phyloP scores from a whole-genome alignment of 35 echinoderm and acorn worm species.

The Apostichopus parvimensis region DNA sequence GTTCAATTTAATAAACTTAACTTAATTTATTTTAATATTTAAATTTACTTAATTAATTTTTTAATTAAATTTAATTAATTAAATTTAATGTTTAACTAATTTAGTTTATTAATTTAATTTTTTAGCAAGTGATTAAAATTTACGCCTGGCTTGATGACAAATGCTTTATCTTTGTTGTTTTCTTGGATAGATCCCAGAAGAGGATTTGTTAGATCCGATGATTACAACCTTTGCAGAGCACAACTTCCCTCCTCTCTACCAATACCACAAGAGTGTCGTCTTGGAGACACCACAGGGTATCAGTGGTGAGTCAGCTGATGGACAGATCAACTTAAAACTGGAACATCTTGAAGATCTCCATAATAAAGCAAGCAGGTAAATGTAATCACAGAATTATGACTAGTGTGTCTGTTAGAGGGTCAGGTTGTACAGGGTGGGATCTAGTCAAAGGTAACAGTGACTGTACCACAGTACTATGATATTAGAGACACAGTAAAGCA shows the following conservation, averaged over 20 bases:
- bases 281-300: slow-evolving; percentile 41
- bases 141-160: too few relatives aligned
- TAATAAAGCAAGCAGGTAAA: slow-evolving; percentile 71
- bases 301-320: slow-evolving; percentile 10
- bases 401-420: neutral
- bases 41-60: too few relatives aligned
- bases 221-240: slow-evolving; percentile 41
- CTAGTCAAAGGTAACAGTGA: too few relatives aligned
- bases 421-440: too few relatives aligned
- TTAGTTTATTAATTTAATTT: too few relatives aligned
- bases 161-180: too few relatives aligned
- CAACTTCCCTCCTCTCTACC: slow-evolving; percentile 71
- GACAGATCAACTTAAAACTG: slow-evolving; percentile 27
- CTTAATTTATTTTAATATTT: too few relatives aligned
- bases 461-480: too few relatives aligned
- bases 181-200: slow-evolving; percentile 51
- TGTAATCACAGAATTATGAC: neutral
- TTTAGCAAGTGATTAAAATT: too few relatives aligned
- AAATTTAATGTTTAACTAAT: too few relatives aligned
- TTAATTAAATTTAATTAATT: too few relatives aligned
- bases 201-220: slow-evolving; percentile 51
- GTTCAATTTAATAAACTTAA: too few relatives aligned
- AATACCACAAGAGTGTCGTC: slow-evolving; percentile 63
- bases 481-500: slow-evolving; percentile 7
- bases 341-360: slow-evolving; percentile 62